phyloP scores from a whole-genome alignment of 2,888 invertebrate species.

The Drosophila prostipennis region DNA sequence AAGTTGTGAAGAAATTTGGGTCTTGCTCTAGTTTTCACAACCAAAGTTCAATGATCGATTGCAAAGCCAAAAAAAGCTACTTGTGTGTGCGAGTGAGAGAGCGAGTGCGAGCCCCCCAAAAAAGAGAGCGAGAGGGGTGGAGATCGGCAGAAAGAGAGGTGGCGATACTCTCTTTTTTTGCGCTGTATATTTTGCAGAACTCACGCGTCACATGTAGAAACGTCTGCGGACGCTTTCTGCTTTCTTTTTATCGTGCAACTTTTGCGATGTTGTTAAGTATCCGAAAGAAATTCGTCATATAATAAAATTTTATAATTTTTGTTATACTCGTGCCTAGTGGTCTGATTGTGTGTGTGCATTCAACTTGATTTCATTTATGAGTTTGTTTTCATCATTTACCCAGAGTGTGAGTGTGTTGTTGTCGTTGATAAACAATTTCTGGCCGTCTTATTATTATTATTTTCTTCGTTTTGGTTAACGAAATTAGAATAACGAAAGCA shows the following conservation, averaged over 20 bases:
- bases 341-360: conserved; percentile 32
- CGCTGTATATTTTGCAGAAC: conserved; percentile 71
- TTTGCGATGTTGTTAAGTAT: conserved; percentile 55
- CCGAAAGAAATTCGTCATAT: conserved; percentile 61
- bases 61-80: conserved; percentile 64
- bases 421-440: conserved; percentile 42
- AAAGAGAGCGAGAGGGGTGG: conserved; percentile 7
- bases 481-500: conserved; percentile 64
- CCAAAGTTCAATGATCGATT: conserved; percentile 81
- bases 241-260: conserved; percentile 71
- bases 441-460: conserved; percentile 38
- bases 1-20: conserved; percentile 76
- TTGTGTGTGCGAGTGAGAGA: conserved; percentile 19
- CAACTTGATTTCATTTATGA: conserved; percentile 60
- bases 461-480: conserved; percentile 43
- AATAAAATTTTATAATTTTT: conserved; percentile 54
- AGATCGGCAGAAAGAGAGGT: conserved; percentile 19
- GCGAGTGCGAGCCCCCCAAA: conserved; percentile 3
- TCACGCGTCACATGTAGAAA: conserved; percentile 70
- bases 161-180: conserved; percentile 46
- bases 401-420: conserved; percentile 7
- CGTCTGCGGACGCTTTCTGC: conserved; percentile 69
- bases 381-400: conserved; percentile 49
- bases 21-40: conserved; percentile 82
- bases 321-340: conserved; percentile 13